Evolutionary conservation across 2,888 invertebrate genomes (phyloP).

Genomic region (Gortyna flavago): DNA sequence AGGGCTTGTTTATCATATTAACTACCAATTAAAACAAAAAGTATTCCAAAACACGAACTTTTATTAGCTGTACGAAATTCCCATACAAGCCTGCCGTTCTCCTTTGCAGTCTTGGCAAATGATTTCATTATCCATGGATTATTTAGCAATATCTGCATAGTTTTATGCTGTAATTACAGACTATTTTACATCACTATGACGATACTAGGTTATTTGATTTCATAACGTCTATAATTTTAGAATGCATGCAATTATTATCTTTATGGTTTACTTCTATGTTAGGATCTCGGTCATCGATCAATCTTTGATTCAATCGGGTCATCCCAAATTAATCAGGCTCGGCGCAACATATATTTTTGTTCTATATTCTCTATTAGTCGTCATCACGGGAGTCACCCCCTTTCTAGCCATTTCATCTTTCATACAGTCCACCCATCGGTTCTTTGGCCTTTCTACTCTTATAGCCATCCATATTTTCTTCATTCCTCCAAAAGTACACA

Average conservation of each 20-base stretch:
- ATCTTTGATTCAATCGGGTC: neutral
- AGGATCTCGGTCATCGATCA: neutral
- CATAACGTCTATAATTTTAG: neutral
- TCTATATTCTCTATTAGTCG: neutral
- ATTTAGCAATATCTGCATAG: conserved; percentile 30
- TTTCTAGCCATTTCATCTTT: neutral
- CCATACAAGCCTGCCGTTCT: too few species aligned
- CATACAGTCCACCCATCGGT: neutral
- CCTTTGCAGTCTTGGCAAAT: conserved; percentile 22
- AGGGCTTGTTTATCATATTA: too few species aligned
- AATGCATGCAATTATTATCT: neutral
- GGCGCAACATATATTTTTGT: neutral
- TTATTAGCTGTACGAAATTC: too few species aligned
- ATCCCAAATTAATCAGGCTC: neutral
- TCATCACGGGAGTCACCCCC: neutral
- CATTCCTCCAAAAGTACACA: neutral
- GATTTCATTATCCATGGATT: conserved; percentile 40
- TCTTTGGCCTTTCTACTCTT: neutral
- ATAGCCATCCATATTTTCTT: neutral
- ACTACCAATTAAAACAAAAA: too few species aligned
- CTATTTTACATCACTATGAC: conserved; percentile 13
- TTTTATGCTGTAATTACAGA: conserved; percentile 38
- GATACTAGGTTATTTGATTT: conserved; percentile 5
- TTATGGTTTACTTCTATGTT: neutral
- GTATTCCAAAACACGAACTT: too few species aligned